Evolutionary conservation across 1,140 invertebrate species (phyloP), one percentile per base, ranked within the genome.

Genomic region (Cydia pomonella): DNA sequence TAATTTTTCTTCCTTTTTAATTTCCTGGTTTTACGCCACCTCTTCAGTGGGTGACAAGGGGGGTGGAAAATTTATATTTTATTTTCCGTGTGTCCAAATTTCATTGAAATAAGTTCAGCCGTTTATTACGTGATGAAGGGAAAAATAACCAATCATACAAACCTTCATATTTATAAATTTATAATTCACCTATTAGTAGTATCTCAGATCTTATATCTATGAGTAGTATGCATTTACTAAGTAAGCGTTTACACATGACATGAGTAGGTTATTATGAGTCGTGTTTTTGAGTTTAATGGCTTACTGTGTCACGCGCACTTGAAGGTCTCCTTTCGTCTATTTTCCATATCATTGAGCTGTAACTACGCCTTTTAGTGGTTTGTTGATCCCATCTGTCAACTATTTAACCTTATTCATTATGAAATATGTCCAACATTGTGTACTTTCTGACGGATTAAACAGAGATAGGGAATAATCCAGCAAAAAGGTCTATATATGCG

Each of bases 361-460:
- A 50, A 59, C 12, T 23, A 59, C 53, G 21, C 53, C 53, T 23
- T 23, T 21, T 10, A 59, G 53, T 59, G 53, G 53, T 59, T 59
- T 59, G 50, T 18, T 53, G n/a, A 53, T 18, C 50, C 50, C n/a
- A n/a, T 53, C n/a, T 53, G 18, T 59, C 53, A 7, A 59, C 18
- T 59, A 50, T 59, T 59, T 3, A 59, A 59, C 18, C 53, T 59
- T n/a, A 59, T 10, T 53, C 7, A 59, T 59, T 59, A n/a, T 59
- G 53, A 59, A 59, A 59, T 59, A 23, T 59, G 53, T 59, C 10
- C 6, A 18, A 53, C n/a, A 53, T 50, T 18, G 5, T n/a, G 50
- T 18, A n/a, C 44, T 47, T 47, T 47, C 44, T 47, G 4, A 47
- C 12, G 0, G 12, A 47, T 16, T 16, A 16, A 47, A 16, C 6